Percentiles rank a stretch among this genome's conserved stretches.
phyloP scores from a whole-genome alignment of 2,113 vertebrate species.

The Micromys minutus region DNA sequence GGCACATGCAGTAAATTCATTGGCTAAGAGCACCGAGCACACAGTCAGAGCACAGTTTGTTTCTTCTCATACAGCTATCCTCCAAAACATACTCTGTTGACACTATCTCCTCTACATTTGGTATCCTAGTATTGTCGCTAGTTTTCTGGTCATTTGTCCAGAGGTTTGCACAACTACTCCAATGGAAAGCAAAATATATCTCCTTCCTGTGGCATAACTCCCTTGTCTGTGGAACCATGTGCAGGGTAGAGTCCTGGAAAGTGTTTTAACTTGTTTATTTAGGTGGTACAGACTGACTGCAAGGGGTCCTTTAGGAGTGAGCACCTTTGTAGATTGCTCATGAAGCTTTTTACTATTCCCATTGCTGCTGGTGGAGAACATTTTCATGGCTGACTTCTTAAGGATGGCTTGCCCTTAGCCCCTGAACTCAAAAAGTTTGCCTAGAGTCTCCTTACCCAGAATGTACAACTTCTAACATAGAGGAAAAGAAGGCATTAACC shows the following conservation, averaged over 20 bases:
- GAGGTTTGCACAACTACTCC: background rate
- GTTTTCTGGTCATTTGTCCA: background rate
- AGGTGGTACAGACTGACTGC: background rate
- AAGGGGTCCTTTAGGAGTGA: background rate
- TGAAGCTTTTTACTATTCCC: background rate
- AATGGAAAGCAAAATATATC: background rate
- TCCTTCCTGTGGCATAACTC: background rate
- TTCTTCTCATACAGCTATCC: background rate
- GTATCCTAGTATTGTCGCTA: background rate
- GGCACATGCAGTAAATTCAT: fast-evolving
- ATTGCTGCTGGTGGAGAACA: background rate
- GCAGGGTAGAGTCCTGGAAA: too few species aligned
- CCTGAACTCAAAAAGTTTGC: background rate
- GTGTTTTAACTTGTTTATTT: background rate
- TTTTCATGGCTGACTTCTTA: background rate
- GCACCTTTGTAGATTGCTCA: background rate
- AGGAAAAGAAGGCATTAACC: background rate
- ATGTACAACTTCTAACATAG: background rate
- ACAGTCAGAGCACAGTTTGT: background rate
- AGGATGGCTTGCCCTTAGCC: background rate
- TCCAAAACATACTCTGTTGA: background rate
- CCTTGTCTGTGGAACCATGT: background rate
- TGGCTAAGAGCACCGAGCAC: background rate
- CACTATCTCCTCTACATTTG: background rate
- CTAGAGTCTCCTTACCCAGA: background rate